A percentile compares a stretch with the other conserved stretches of the same genome.
Evolutionary conservation across 2,797 vertebrate genomes (phyloP).

Genomic region (Enteromius radiatus): DNA sequence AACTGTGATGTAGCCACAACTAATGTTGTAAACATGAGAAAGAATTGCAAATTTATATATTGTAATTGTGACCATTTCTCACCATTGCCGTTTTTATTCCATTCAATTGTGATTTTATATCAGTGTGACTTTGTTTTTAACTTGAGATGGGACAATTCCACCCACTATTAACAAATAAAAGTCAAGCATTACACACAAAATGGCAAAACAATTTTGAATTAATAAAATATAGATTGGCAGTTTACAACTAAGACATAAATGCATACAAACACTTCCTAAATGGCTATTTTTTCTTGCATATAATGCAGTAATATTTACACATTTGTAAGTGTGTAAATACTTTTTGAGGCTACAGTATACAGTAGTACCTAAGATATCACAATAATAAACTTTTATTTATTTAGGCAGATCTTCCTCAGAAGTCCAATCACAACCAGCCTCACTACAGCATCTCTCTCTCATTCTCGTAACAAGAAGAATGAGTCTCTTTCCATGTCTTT

Average conservation of each 20-base stretch:
- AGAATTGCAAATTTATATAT: background rate
- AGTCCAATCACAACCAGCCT: constrained; percentile 31
- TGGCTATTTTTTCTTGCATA: background rate
- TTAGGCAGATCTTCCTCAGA: constrained; percentile 79
- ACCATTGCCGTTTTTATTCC: too few relatives aligned
- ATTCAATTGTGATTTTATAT: background rate
- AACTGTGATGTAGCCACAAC: background rate
- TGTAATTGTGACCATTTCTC: background rate
- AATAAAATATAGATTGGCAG: background rate
- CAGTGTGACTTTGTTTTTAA: background rate
- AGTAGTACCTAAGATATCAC: background rate
- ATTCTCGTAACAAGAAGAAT: constrained; percentile 59
- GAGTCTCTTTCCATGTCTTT: constrained; percentile 63
- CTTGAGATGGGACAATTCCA: background rate
- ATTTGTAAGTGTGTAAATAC: background rate
- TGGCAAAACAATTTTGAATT: background rate
- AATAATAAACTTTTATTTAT: background rate
- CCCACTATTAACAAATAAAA: background rate
- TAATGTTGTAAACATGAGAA: background rate
- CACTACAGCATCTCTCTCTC: background rate
- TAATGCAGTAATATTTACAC: background rate
- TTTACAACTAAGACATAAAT: background rate
- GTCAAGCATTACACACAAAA: background rate
- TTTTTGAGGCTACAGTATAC: background rate
- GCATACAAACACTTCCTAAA: background rate